A percentile compares a stretch with the other conserved stretches of the same genome.
These are phyloP conservation scores for Cryptophagus acutangulus DNA, from an alignment of 2,888 invertebrate species.

Conservation along the genomic window DNA sequence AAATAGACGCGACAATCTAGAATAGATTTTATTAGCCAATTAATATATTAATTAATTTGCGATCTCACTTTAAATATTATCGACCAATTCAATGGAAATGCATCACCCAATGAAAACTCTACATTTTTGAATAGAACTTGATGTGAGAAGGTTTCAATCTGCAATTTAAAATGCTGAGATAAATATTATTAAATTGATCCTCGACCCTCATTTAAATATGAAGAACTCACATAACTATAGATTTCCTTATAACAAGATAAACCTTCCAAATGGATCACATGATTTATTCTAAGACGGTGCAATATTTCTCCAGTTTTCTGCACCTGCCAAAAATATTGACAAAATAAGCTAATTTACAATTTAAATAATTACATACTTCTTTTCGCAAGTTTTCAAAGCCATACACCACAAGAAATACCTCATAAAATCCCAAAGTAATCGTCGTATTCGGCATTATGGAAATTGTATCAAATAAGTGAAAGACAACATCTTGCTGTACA, in stretches of 20 bases:
- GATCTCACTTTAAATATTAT: constrained; percentile 1
- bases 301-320: too few relatives aligned
- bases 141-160: constrained; percentile 4
- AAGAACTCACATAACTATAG: too few relatives aligned
- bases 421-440: not conserved
- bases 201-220: too few relatives aligned
- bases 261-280: too few relatives aligned
- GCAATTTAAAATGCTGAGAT: not conserved
- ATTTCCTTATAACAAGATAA: too few relatives aligned
- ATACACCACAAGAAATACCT: not conserved
- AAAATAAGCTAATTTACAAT: too few relatives aligned
- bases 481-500: not conserved
- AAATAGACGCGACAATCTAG: constrained; percentile 1
- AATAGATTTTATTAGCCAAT: not conserved
- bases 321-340: too few relatives aligned
- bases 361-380: too few relatives aligned
- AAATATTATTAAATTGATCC: too few relatives aligned
- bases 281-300: too few relatives aligned
- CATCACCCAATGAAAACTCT: not conserved
- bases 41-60: not conserved
- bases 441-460: not conserved
- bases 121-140: constrained; percentile 2
- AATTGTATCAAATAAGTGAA: not conserved
- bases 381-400: not conserved
- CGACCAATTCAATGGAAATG: not conserved